These are phyloP conservation scores for Branchellion lobata DNA, from an alignment of 2,888 invertebrate genomes.

Conservation along the genomic window DNA sequence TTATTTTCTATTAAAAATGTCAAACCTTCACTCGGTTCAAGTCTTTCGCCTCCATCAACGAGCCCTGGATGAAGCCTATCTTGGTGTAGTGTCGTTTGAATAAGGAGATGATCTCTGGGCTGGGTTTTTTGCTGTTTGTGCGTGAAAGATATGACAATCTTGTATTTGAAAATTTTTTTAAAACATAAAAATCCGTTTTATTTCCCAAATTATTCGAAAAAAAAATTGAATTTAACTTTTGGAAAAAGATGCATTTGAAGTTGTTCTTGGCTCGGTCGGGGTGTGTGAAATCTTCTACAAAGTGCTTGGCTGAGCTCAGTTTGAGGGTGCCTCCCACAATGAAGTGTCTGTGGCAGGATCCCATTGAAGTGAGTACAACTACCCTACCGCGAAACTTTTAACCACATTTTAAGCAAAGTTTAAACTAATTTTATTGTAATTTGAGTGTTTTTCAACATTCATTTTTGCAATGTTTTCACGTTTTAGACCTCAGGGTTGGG, in stretches of 20 bases:
- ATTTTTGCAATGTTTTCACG: too few relatives aligned
- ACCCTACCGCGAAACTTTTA: too few relatives aligned
- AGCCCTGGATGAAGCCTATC: constrained; percentile 19
- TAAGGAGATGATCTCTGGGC: constrained; percentile 6
- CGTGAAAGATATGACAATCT: too few relatives aligned
- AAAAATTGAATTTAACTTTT: constrained; percentile 4
- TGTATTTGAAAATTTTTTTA: too few relatives aligned
- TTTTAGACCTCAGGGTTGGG: too few relatives aligned
- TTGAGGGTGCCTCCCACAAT: constrained; percentile 30
- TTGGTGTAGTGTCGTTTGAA: constrained; percentile 27
- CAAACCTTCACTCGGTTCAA: constrained; percentile 8
- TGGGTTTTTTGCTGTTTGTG: background rate
- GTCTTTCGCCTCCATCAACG: constrained; percentile 9
- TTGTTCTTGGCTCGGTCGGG: constrained; percentile 18
- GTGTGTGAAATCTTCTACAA: constrained; percentile 29
- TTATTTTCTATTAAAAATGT: too few relatives aligned
- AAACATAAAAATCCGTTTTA: too few relatives aligned
- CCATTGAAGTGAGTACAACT: too few relatives aligned
- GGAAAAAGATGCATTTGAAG: constrained; percentile 31
- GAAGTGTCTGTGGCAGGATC: constrained; percentile 7
- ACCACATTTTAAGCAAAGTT: too few relatives aligned
- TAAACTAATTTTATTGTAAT: too few relatives aligned
- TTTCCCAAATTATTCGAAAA: too few relatives aligned
- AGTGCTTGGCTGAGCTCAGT: background rate
- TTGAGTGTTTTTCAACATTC: too few relatives aligned